These are phyloP conservation scores for Meloe dianella DNA, from an alignment of 2,888 invertebrate genomes.

Conservation along the genomic window DNA sequence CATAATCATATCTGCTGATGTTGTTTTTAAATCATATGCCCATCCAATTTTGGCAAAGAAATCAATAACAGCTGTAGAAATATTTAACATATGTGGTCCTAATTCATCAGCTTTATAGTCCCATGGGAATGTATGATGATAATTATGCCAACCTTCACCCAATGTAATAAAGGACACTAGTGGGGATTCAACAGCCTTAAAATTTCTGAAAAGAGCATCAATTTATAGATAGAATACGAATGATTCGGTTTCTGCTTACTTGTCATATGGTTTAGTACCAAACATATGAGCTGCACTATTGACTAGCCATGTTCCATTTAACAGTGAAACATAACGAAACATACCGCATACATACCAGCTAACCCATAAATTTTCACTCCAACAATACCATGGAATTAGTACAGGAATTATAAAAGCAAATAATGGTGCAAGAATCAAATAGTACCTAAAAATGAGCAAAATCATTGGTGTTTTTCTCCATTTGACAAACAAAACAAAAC, in stretches of 20 bases:
- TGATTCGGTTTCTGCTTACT: slow-evolving; percentile 54
- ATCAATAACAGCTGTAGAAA: slow-evolving; percentile 83
- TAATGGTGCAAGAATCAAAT: slow-evolving; percentile 75
- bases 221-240: neutral
- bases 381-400: slow-evolving; percentile 74
- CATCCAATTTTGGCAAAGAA: slow-evolving; percentile 78
- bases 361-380: slow-evolving; percentile 72
- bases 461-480: too few relatives aligned
- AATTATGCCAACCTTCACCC: too few relatives aligned
- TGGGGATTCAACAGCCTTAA: slow-evolving; percentile 80
- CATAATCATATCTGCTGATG: slow-evolving; percentile 61
- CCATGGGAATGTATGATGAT: slow-evolving; percentile 92
- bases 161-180: slow-evolving; percentile 65
- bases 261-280: slow-evolving; percentile 78
- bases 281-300: slow-evolving; percentile 88
- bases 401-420: slow-evolving; percentile 81
- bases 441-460: too few relatives aligned
- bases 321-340: slow-evolving; percentile 78
- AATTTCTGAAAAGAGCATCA: slow-evolving; percentile 62
- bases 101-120: slow-evolving; percentile 88
- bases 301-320: slow-evolving; percentile 89
- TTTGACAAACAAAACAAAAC: too few relatives aligned
- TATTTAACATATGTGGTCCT: slow-evolving; percentile 63
- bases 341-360: slow-evolving; percentile 74
- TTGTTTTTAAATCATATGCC: slow-evolving; percentile 80